Base-by-base conservation (phyloP, 2,888 invertebrate species). In the Branchinecta sandiegonensis region DNA sequence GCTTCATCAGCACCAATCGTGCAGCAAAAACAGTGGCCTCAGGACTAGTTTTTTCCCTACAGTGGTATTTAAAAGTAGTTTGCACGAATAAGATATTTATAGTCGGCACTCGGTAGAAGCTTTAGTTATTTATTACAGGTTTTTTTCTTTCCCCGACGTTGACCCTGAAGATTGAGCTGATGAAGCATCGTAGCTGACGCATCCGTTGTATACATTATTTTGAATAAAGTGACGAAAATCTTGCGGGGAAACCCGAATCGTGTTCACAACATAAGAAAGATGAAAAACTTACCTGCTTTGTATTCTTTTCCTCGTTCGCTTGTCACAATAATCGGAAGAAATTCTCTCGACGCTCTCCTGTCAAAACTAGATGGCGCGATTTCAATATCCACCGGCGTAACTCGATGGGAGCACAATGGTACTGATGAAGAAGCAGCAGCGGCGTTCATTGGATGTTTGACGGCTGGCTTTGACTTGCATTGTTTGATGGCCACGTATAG, bases 401-500 rank as follows among this genome's bases (percentile, higher is more conserved):
- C 14, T 2, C 63, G 63, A 8, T n/a, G 63, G 10, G n/a, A 23
- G 10, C 63, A 56, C 12, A 56, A 9, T 1, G 63, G 63, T 23
- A 56, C 63, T 56, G 63, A 56, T 8, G 9, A 8, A 2, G 63
- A 56, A 56, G 63, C n/a, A 10, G 63, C 14, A 1, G 23, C 11
- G 23, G 10, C 11, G 8, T 23, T 23, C 14, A 17, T 56, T n/a
- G 63, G n/a, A 5, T 37, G 37, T 56, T 67, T 69, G 37, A 65
- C 67, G 9, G 69, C 65, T 46, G 47, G 56, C 37, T 65, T 67
- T 50, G 67, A 47, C 23, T 70, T 72, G 71, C 74, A 74, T 67
- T 76, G 74, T 71, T 77, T 77, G 69, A 75, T 72, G 46, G 76
- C 72, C n/a, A 77, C 77, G 71, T 76, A 77, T 65, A 73, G 73